These are phyloP conservation scores for Centrocercus urophasianus DNA, from an alignment of 2,113 vertebrate genomes.

Conservation along the genomic window DNA sequence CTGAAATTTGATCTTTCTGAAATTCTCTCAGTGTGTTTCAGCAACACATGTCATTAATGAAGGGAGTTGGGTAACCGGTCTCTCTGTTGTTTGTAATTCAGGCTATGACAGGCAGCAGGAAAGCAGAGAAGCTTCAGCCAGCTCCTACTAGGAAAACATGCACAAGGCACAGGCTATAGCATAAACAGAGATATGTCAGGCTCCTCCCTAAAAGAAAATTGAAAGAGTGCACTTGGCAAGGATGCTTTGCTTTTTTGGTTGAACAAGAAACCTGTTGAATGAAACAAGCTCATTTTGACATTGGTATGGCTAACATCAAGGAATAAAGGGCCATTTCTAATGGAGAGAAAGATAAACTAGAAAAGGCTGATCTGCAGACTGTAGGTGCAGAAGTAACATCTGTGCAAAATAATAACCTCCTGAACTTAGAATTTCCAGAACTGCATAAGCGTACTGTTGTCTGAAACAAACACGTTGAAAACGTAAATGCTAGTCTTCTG, in stretches of 20 bases:
- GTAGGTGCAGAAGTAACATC: not conserved
- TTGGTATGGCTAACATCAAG: not conserved
- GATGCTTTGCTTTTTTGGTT: not conserved
- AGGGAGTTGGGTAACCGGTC: not conserved
- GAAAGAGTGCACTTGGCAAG: not conserved
- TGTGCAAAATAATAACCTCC: not conserved
- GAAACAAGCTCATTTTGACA: not conserved
- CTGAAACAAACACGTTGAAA: not conserved
- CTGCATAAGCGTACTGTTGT: not conserved
- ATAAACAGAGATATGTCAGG: constrained; percentile 15
- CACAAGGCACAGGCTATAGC: not conserved
- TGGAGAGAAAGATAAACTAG: not conserved
- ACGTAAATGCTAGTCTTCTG: not conserved
- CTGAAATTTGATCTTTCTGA: constrained; percentile 52
- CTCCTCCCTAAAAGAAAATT: not conserved
- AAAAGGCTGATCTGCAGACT: not conserved
- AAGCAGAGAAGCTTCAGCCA: constrained; percentile 21
- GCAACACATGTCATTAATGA: constrained; percentile 60
- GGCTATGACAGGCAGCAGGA: not conserved
- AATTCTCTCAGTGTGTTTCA: not conserved
- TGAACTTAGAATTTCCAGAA: not conserved
- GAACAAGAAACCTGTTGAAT: not conserved
- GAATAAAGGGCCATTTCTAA: not conserved
- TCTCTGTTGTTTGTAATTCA: constrained; percentile 30
- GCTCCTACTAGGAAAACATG: constrained; percentile 31